Evolutionary conservation across 2,797 vertebrate species (phyloP).

Genomic region (Spizella passerina): DNA sequence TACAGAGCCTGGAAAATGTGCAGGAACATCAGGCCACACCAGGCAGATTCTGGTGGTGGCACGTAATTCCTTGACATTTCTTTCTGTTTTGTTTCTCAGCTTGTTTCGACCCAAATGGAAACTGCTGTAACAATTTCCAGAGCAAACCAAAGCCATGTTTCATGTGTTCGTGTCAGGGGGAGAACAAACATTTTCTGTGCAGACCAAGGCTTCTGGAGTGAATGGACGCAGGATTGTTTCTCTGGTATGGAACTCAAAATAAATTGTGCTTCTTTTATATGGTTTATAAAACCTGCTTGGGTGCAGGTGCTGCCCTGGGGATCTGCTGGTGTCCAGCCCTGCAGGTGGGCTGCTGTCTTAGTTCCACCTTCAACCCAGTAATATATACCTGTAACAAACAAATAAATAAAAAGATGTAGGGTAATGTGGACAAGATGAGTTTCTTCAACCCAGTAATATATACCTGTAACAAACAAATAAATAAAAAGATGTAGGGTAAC

Average conservation of each 20-base stretch:
- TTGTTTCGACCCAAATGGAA: conserved; percentile 55
- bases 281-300: not conserved
- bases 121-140: conserved; percentile 9
- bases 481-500: not conserved
- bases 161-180: conserved; percentile 71
- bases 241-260: conserved; percentile 58
- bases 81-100: conserved; percentile 50
- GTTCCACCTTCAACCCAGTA: not conserved
- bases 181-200: conserved; percentile 74
- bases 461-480: not conserved
- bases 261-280: not conserved
- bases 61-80: not conserved
- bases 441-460: not conserved
- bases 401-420: not conserved
- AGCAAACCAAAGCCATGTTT: not conserved
- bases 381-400: not conserved
- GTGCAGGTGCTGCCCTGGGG: not conserved
- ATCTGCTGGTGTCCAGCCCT: not conserved
- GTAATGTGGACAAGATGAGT: not conserved
- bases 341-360: not conserved
- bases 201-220: conserved; percentile 78
- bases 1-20: not conserved
- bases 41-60: not conserved
- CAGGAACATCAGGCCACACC: not conserved
- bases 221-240: conserved; percentile 74